These are phyloP conservation scores for Gnathonemus echidnorhynchus DNA, from an alignment of 2,113 vertebrate species.

Conservation along the genomic window DNA sequence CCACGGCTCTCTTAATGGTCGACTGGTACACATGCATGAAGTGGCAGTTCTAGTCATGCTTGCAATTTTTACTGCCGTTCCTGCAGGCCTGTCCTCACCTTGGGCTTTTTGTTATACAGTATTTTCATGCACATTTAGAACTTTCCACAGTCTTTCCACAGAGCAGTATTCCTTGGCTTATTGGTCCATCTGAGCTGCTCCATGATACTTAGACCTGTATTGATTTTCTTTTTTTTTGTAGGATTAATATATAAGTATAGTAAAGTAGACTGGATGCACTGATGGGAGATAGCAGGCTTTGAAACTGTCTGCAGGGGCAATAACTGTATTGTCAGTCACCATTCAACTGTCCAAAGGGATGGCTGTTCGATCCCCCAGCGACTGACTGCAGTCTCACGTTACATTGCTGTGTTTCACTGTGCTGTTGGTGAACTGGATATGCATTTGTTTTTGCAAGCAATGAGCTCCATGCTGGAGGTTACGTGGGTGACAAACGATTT, in stretches of 20 bases:
- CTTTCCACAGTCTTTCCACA: not conserved
- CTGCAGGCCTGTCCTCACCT: not conserved
- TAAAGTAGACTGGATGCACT: not conserved
- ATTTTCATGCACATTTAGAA: not conserved
- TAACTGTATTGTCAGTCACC: not conserved
- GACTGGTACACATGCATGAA: not conserved
- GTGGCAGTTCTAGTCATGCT: not conserved
- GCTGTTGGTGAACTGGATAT: not conserved
- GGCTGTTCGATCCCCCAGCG: not conserved
- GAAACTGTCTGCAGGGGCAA: not conserved
- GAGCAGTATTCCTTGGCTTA: not conserved
- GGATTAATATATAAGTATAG: not conserved
- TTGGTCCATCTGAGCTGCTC: not conserved
- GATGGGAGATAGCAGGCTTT: not conserved
- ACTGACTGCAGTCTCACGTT: not conserved
- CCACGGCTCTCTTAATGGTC: not conserved
- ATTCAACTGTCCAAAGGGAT: not conserved
- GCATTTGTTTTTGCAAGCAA: not conserved
- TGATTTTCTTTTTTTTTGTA: not conserved
- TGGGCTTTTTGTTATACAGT: not conserved
- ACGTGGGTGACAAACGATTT: not conserved
- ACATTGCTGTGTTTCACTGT: not conserved
- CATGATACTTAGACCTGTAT: not conserved
- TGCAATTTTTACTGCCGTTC: not conserved
- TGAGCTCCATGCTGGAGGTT: not conserved